A percentile compares a stretch with the other conserved stretches of the same genome.
phyloP scores from a whole-genome alignment of 2,113 vertebrate genomes.

The Anguilla japonica region DNA sequence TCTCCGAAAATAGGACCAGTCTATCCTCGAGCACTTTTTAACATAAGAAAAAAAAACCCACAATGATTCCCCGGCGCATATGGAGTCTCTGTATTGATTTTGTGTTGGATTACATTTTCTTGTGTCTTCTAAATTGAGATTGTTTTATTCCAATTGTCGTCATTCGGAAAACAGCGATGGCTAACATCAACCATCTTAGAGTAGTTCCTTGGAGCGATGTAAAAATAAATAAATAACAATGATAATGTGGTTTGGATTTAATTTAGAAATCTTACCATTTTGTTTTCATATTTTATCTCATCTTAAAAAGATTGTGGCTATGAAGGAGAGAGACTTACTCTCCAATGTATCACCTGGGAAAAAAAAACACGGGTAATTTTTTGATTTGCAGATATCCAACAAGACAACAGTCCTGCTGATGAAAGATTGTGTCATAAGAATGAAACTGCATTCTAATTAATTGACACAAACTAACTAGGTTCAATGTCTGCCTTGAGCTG shows the following conservation, averaged over 20 bases:
- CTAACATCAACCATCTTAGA: background rate
- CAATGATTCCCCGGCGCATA: background rate
- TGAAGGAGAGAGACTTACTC: background rate
- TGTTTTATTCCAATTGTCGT: background rate
- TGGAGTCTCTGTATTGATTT: conserved; percentile 3
- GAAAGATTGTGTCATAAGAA: background rate
- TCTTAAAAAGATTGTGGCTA: background rate
- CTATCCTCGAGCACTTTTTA: conserved; percentile 29
- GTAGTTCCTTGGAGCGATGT: background rate
- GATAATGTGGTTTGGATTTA: background rate
- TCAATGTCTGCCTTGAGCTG: background rate
- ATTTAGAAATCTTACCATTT: background rate
- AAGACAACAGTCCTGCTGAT: background rate
- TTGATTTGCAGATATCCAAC: background rate
- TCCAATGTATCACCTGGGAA: background rate
- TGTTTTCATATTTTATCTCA: background rate
- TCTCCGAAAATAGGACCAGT: background rate
- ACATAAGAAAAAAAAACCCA: background rate
- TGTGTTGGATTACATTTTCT: conserved; percentile 7
- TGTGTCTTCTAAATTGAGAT: conserved; percentile 3
- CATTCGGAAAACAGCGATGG: background rate
- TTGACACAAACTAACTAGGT: background rate
- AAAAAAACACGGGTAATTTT: background rate
- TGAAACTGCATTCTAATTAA: background rate
- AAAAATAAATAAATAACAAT: background rate